Conservation (phyloP, 2,888 invertebrate genomes). For the Mimumesa dahlbomi region DNA sequence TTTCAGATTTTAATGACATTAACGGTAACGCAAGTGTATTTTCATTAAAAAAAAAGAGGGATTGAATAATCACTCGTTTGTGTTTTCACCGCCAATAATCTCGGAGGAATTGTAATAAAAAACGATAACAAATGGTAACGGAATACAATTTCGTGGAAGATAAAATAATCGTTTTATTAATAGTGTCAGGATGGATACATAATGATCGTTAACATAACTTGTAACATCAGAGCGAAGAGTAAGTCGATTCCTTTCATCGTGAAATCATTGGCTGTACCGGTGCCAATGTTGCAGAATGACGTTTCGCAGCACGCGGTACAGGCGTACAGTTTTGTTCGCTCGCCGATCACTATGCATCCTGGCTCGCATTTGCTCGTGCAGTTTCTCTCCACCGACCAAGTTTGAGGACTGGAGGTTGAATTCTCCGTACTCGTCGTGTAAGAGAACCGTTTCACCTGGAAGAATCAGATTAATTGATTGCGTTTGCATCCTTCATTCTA, state of each 20-base stretch:
- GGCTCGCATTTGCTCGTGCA: conserved; percentile 92
- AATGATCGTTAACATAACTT: conserved; percentile 73
- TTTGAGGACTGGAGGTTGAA: conserved; percentile 85
- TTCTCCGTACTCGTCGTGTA: conserved; percentile 92
- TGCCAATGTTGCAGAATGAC: conserved; percentile 90
- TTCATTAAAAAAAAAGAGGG: too few species aligned
- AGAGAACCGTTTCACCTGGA: conserved; percentile 90
- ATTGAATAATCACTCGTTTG: too few species aligned
- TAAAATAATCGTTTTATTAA: conserved; percentile 59
- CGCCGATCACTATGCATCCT: conserved; percentile 94
- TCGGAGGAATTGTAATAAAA: too few species aligned
- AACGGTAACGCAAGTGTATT: too few species aligned
- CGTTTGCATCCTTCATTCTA: too few species aligned
- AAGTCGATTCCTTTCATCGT: conserved; percentile 68
- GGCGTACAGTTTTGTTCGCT: conserved; percentile 92
- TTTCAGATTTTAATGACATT: too few species aligned
- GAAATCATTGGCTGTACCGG: conserved; percentile 75
- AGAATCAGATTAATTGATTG: neutral
- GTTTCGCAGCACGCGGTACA: conserved; percentile 93
- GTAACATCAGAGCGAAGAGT: conserved; percentile 71
- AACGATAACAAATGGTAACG: neutral
- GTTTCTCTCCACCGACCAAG: conserved; percentile 92
- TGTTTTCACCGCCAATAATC: too few species aligned
- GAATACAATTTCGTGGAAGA: neutral
- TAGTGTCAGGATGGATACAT: conserved; percentile 74